Percentiles rank a stretch among this genome's conserved stretches.
Conservation (phyloP, 2,888 invertebrate species). For the Cryptus viduatorius region DNA sequence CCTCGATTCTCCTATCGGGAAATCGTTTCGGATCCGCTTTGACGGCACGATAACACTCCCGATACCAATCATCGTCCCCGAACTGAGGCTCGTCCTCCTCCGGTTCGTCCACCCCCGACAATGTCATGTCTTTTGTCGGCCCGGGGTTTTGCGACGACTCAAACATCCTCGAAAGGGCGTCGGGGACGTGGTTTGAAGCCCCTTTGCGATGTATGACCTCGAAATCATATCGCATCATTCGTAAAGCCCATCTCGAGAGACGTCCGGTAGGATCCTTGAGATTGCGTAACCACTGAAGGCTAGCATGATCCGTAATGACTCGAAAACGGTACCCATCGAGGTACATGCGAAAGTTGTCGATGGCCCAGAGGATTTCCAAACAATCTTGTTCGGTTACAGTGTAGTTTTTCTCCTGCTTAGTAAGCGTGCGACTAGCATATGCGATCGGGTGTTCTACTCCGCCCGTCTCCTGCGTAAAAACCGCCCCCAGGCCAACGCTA, state of each 20-base stretch:
- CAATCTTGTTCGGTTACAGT: constrained; percentile 71
- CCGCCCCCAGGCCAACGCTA: constrained; percentile 12
- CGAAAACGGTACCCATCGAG: constrained; percentile 72
- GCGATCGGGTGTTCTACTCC: constrained; percentile 61
- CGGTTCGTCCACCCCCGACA: neutral
- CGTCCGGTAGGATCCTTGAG: neutral
- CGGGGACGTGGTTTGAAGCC: constrained; percentile 40
- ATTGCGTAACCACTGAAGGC: constrained; percentile 70
- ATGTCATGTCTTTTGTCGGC: neutral
- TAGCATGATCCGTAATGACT: constrained; percentile 74
- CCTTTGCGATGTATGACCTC: constrained; percentile 26
- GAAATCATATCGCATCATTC: constrained; percentile 58
- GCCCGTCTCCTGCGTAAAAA: neutral
- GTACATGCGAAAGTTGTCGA: constrained; percentile 71
- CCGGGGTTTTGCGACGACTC: constrained; percentile 26
- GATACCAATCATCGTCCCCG: constrained; percentile 28
- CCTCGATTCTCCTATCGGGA: constrained; percentile 50
- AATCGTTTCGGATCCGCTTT: constrained; percentile 22
- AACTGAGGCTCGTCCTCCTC: constrained; percentile 56
- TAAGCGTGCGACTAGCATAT: constrained; percentile 63
- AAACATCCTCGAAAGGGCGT: constrained; percentile 64
- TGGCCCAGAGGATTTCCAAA: constrained; percentile 69
- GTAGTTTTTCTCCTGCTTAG: constrained; percentile 60
- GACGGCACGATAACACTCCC: neutral
- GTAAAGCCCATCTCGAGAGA: constrained; percentile 58